These are phyloP conservation scores for Clangula hyemalis DNA, from an alignment of 2,797 vertebrate species.

Conservation along the genomic window DNA sequence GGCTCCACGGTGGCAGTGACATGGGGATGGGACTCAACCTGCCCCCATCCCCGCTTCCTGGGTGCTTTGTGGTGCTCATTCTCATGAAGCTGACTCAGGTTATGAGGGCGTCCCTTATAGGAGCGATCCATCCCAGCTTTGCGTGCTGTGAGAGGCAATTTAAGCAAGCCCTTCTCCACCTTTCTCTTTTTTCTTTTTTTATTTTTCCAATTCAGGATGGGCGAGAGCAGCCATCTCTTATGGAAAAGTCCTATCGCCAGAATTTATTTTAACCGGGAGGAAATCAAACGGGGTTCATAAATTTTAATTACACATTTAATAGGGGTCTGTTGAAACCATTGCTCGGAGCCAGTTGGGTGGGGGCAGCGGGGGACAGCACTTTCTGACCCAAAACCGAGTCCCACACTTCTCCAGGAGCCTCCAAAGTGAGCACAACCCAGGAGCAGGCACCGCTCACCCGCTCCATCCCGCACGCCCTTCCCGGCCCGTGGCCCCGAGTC, in stretches of 20 bases:
- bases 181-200: background rate
- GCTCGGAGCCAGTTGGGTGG: background rate
- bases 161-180: background rate
- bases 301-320: background rate
- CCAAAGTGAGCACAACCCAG: background rate
- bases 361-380: background rate
- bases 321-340: background rate
- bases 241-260: background rate
- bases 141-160: background rate
- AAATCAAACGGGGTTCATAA: background rate
- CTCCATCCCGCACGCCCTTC: slow-evolving; percentile 1
- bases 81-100: background rate
- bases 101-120: background rate
- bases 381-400: background rate
- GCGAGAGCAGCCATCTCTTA: background rate
- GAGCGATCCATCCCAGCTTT: background rate
- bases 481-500: background rate
- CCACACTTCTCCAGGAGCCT: background rate
- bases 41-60: background rate
- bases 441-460: background rate
- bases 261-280: background rate
- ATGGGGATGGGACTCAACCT: background rate
- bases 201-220: background rate
- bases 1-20: background rate
- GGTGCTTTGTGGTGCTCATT: background rate